Evolutionary conservation across 1,140 invertebrate species (phyloP), one percentile per base, ranked within the genome.

Genomic region (Pentalonia nigronervosa): DNA sequence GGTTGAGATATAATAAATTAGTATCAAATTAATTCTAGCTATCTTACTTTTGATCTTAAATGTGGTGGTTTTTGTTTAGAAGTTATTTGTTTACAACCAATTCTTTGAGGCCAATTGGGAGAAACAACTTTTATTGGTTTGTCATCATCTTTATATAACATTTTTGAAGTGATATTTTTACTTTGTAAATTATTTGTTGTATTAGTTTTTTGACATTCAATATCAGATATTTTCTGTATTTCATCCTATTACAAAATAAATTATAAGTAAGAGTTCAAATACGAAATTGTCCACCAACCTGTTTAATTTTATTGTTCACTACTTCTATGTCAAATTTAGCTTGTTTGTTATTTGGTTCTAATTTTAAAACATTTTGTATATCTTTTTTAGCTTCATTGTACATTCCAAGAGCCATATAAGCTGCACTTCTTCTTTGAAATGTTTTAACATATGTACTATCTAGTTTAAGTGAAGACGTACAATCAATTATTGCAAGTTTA

Each of bases 381-480:
- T 98, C 98, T 67, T 95, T 94, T 94, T 96, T 96, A 0, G 98
- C 98, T 36, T 97, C 96, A 30, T 96, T 94, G 36, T 96, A 95
- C 94, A 97, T 96, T 94, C 96, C 96, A 47, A 97, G 95, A 90
- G 95, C 95, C 92, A 97, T 96, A 94, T 97, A 95, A 2, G 97
- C 97, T 34, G 96, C 96, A 8, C 97, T 98, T 94, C 98, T 95
- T 87, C 98, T 96, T 94, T 97, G 96, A 94, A 97, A 97, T 7
- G 97, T 97, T 95, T 98, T 98, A 0, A 97, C 96, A 95, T 98
- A 98, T 0, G 95, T 96, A 0, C 96, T 95, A 95, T 98, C 97
- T 36, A 98, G 95, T 89, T 96, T 95, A 81, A 98, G 95, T 0
- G 98, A 97, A 60, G 96, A 95, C 2, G 96, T 97, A 94, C 97